Conservation (phyloP, 1,140 invertebrate genomes). For the Drosophila kurseongensis region DNA sequence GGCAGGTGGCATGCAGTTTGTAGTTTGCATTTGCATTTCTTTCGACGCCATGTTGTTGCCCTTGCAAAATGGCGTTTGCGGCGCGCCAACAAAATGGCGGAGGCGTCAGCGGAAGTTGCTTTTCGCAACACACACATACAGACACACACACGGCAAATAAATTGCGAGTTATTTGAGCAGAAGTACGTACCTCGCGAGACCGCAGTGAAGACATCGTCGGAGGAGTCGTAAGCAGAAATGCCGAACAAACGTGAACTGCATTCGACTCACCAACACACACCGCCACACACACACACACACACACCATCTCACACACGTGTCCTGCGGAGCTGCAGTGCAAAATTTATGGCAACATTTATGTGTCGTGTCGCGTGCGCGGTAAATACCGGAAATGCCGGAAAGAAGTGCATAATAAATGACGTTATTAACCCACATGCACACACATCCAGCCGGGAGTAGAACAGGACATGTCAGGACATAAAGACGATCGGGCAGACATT, state of each 20-base stretch:
- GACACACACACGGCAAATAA: slow-evolving; percentile 52
- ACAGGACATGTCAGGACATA: slow-evolving; percentile 43
- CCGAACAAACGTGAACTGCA: slow-evolving; percentile 66
- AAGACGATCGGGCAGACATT: slow-evolving; percentile 16
- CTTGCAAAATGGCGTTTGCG: slow-evolving; percentile 78
- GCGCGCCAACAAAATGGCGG: slow-evolving; percentile 77
- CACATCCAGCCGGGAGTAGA: slow-evolving; percentile 12
- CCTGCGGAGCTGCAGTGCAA: slow-evolving; percentile 65
- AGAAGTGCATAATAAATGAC: slow-evolving; percentile 83
- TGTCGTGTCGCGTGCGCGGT: slow-evolving; percentile 83
- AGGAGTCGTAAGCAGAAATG: slow-evolving; percentile 56
- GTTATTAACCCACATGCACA: slow-evolving; percentile 81
- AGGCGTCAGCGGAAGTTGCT: slow-evolving; percentile 82
- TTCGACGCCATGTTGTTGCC: slow-evolving; percentile 70
- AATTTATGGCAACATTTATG: slow-evolving; percentile 83
- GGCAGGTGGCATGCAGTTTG: slow-evolving; percentile 52
- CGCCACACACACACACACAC: background rate
- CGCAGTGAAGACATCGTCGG: slow-evolving; percentile 63
- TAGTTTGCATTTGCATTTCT: slow-evolving; percentile 66
- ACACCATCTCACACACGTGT: slow-evolving; percentile 1
- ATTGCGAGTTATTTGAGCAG: slow-evolving; percentile 81
- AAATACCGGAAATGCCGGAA: slow-evolving; percentile 82
- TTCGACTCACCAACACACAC: slow-evolving; percentile 23
- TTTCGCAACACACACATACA: slow-evolving; percentile 60
- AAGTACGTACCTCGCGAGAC: slow-evolving; percentile 62